Conservation (phyloP, 2,113 vertebrate species). For the Uria aalge region DNA sequence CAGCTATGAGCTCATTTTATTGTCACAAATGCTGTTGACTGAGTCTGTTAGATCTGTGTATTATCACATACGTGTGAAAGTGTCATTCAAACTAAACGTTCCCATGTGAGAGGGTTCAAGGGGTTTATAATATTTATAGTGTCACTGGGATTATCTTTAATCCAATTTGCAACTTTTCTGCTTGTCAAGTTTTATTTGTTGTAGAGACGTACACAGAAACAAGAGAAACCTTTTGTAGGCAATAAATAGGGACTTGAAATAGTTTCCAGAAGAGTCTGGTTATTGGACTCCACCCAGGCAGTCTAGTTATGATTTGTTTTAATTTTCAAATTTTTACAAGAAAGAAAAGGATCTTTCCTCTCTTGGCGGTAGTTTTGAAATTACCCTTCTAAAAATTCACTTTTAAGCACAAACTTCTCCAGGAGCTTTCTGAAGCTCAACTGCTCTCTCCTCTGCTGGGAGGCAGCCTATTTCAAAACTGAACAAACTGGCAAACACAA, state of each 20-base stretch:
- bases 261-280: not conserved
- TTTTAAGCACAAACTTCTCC: not conserved
- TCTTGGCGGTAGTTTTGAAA: not conserved
- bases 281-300: not conserved
- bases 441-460: not conserved
- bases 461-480: not conserved
- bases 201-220: not conserved
- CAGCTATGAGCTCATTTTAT: not conserved
- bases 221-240: not conserved
- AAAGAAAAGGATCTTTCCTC: not conserved
- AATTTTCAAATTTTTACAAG: not conserved
- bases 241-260: not conserved
- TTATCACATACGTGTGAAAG: not conserved
- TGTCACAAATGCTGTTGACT: not conserved
- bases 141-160: not conserved
- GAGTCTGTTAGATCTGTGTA: not conserved
- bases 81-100: not conserved
- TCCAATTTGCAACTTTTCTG: not conserved
- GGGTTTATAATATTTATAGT: not conserved
- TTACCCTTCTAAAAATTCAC: not conserved
- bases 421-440: not conserved
- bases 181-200: not conserved
- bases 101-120: not conserved
- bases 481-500: not conserved
- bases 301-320: not conserved